A percentile compares a stretch with the other conserved stretches of the same genome.
These are phyloP conservation scores for Epistrophella euchroma DNA, from an alignment of 2,888 invertebrate genomes.

Conservation along the genomic window DNA sequence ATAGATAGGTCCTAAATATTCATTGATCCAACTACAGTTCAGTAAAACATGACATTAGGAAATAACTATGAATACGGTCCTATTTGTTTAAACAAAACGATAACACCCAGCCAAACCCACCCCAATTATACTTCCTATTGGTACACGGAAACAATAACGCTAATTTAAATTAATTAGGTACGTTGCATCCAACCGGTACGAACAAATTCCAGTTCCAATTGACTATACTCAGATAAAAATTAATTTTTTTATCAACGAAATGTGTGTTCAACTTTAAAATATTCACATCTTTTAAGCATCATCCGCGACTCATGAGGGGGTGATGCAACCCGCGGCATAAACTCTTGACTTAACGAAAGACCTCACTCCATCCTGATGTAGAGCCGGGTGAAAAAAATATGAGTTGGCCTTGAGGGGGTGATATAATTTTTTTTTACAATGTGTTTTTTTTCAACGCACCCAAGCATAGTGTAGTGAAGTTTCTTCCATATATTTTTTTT, in stretches of 20 bases:
- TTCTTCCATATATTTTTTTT: not conserved
- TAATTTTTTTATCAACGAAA: not conserved
- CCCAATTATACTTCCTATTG: too few species aligned
- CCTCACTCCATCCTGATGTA: not conserved
- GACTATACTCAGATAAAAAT: not conserved
- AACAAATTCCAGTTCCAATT: slow-evolving; percentile 19
- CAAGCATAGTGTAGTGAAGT: not conserved
- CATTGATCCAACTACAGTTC: too few species aligned
- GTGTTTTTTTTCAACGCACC: slow-evolving; percentile 1
- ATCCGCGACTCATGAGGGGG: not conserved
- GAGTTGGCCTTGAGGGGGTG: slow-evolving; percentile 38
- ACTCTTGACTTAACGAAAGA: slow-evolving; percentile 39
- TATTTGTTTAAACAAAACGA: too few species aligned
- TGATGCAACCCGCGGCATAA: slow-evolving; percentile 31
- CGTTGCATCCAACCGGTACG: slow-evolving; percentile 22
- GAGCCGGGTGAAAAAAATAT: slow-evolving; percentile 16
- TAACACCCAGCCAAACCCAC: too few species aligned
- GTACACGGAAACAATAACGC: not conserved
- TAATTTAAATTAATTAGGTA: slow-evolving; percentile 64
- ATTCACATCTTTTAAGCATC: slow-evolving; percentile 17
- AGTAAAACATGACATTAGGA: too few species aligned
- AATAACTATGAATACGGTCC: too few species aligned
- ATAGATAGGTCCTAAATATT: too few species aligned
- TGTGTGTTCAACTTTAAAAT: not conserved
- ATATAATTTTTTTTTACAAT: too few species aligned